A percentile compares a stretch with the other conserved stretches of the same genome.
phyloP scores from a whole-genome alignment of 1,140 invertebrate genomes.

The Nylanderia fulva region DNA sequence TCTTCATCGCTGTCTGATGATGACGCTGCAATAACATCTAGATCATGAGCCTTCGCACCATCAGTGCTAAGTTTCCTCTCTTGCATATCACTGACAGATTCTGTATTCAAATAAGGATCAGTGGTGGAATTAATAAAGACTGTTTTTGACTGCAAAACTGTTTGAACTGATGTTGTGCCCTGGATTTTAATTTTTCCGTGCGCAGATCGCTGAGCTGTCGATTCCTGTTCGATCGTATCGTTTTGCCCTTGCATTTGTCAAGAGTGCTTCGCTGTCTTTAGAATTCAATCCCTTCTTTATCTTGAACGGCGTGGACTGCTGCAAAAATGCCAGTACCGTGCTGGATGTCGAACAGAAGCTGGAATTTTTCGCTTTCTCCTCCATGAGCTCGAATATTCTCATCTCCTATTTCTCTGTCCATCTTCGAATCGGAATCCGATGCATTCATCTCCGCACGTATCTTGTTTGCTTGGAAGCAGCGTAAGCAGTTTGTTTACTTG shows the following conservation, averaged over 20 bases:
- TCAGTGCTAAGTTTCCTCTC: no score
- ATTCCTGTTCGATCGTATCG: not conserved
- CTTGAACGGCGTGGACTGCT: constrained; percentile 85
- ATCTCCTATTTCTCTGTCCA: constrained; percentile 87
- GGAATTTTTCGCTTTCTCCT: constrained; percentile 89
- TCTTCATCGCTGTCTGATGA: constrained; percentile 1
- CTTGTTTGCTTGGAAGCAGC: constrained; percentile 60
- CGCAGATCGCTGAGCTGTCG: not conserved
- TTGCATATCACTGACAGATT: not conserved
- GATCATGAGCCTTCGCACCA: no score
- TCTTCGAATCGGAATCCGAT: constrained; percentile 81
- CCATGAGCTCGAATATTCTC: constrained; percentile 90
- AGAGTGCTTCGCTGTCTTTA: not conserved
- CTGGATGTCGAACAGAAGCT: constrained; percentile 91
- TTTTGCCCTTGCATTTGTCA: not conserved
- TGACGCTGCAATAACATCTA: not conserved
- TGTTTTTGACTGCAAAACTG: not conserved
- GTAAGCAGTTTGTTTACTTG: constrained; percentile 75
- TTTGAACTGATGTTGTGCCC: not conserved
- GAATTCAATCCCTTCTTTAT: constrained; percentile 54
- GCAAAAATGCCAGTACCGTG: constrained; percentile 87
- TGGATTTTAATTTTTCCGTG: not conserved
- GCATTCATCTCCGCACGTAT: constrained; percentile 79
- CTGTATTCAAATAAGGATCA: not conserved
- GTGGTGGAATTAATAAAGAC: not conserved